Base-by-base conservation (phyloP, 2,888 invertebrate genomes). In the Drosophila paramelanica region DNA sequence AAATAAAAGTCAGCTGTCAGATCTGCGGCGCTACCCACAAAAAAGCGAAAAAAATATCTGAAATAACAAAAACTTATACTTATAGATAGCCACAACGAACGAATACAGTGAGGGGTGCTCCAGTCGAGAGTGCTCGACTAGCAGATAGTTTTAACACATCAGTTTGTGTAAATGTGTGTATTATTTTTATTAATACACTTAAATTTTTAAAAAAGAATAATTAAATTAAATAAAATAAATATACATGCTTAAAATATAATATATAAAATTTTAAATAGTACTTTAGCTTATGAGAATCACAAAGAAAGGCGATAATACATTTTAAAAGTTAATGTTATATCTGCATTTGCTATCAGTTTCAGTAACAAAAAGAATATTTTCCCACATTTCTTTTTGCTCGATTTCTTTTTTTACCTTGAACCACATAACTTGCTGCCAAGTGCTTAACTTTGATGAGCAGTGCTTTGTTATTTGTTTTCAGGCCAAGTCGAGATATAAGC, bases 1-100 rank as follows among this genome's bases (percentile, higher is more conserved):
- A 45, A 36, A 53, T n/a, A 61, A 67, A 47, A 51, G 45, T 60
- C 59, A 73, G 67, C 57, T 66, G 69, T 67, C 80, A 82, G 75
- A 78, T 72, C 74, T 79, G 71, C 49, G 69, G 49, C 68, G 67
- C 51, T 42, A 57, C 45, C 38, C n/a, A 17, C 41, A 46, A 38
- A 47, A 52, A 57, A 10, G n/a, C 14, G 45, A 59, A 11, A 13
- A 50, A 59, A 11, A 13, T 13, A 36, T 10, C 25, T 52, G 59
- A 13, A 58, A 46, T 1, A 33, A 14, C 23, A 50, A 53, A 17
- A 72, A 41, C 8, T 27, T 27, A 47, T 55, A 58, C 55, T 75
- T 67, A 71, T 66, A 67, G 68, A 71, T 55, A 60, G 43, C 36
- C 49, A 66, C 11, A 67, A 51, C 47, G 46, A 50, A 57, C 45